Conservation (phyloP, 2,797 vertebrate species). For the Erethizon dorsatum region DNA sequence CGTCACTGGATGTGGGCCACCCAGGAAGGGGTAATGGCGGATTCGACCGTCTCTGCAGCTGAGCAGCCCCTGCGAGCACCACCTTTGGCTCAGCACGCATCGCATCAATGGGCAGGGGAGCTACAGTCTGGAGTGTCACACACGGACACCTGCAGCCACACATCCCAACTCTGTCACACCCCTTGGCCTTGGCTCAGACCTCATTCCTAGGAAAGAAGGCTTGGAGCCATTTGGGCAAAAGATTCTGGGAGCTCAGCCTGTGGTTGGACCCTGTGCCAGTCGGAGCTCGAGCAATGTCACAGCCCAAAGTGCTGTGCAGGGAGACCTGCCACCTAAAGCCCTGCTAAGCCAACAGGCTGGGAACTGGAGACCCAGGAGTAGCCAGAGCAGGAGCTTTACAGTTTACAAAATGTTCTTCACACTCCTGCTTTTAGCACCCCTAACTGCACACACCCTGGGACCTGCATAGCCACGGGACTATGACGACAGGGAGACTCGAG, state of each 20-base stretch:
- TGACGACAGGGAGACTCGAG: background rate
- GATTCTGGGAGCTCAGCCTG: background rate
- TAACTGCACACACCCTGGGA: background rate
- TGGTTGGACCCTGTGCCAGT: background rate
- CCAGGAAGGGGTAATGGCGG: background rate
- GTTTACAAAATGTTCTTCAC: background rate
- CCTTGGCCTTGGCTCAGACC: background rate
- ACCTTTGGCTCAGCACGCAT: background rate
- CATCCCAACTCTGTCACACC: background rate
- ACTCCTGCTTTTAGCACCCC: background rate
- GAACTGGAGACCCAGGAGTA: background rate
- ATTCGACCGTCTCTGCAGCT: background rate
- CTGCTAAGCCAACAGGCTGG: background rate
- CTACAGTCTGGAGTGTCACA: too few relatives aligned
- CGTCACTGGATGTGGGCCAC: background rate
- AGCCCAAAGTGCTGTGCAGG: background rate
- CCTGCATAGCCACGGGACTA: background rate
- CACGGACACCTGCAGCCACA: background rate
- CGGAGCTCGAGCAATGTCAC: rapidly evolving
- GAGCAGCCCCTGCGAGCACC: background rate
- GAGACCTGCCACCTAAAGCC: rapidly evolving
- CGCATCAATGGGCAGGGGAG: background rate
- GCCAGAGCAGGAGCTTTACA: background rate
- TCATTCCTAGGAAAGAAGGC: background rate
- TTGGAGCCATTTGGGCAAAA: background rate